A percentile compares a stretch with the other conserved stretches of the same genome.
Conservation (phyloP, 2,888 invertebrate species). For the Nasonia oneida region DNA sequence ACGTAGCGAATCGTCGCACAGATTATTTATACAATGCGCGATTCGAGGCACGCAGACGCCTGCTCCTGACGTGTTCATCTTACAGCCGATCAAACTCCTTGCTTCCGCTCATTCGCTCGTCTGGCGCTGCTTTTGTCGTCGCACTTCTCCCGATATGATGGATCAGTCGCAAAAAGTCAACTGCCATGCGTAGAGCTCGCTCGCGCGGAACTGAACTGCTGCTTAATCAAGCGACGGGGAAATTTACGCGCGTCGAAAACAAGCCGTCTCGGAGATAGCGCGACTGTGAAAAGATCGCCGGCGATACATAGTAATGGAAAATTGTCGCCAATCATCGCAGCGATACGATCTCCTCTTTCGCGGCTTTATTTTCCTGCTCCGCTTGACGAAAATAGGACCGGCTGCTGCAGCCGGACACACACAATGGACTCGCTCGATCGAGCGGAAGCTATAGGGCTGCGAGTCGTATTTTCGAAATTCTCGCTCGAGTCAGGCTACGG, state of each 20-base stretch:
- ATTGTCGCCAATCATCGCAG: constrained; percentile 78
- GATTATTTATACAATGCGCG: background rate
- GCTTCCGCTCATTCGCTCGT: constrained; percentile 34
- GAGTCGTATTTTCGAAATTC: constrained; percentile 23
- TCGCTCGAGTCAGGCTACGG: constrained; percentile 26
- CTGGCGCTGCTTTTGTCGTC: constrained; percentile 43
- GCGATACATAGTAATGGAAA: constrained; percentile 79
- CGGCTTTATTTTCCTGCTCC: constrained; percentile 75
- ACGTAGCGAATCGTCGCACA: background rate
- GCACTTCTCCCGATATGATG: constrained; percentile 4
- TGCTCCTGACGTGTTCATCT: constrained; percentile 63
- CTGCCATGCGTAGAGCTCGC: background rate
- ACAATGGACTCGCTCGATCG: constrained; percentile 53
- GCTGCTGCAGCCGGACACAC: constrained; percentile 61
- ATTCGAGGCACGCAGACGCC: background rate
- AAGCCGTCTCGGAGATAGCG: background rate
- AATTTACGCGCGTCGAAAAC: constrained; percentile 38
- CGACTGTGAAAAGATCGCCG: constrained; percentile 53
- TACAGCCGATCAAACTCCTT: constrained; percentile 50
- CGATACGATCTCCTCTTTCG: constrained; percentile 66
- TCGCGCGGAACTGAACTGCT: background rate
- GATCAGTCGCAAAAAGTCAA: constrained; percentile 42
- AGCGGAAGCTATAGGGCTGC: constrained; percentile 38
- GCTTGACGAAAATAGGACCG: constrained; percentile 71
- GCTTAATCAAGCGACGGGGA: constrained; percentile 46